Base-by-base conservation (phyloP, 2,797 vertebrate genomes). In the Brachyrhaphis roseni region DNA sequence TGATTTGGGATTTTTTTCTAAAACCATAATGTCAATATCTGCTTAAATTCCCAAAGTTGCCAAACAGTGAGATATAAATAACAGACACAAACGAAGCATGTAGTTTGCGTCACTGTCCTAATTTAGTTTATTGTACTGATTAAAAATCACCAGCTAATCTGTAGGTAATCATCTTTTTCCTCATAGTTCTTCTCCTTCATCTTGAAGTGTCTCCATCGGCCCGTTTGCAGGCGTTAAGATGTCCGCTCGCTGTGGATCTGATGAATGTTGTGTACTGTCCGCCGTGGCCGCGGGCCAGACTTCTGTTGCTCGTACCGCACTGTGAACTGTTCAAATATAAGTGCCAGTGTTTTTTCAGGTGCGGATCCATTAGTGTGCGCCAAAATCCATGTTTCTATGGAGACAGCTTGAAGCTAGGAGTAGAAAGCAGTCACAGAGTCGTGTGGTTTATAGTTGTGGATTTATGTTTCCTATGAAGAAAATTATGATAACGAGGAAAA, bases 291-390 rank as follows among this genome's bases (percentile, higher is more conserved):
- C 84, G 41, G 72, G 94, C 93, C 94, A 95, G 88, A 79, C 79
- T 80, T 81, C 78, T 88, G 85, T 90, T 91, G 78, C 93, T 94
- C 84, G 70, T 92, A 91, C 93, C 88, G 89, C 90, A 88, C 85
- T 90, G 94, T 94, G 95, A 94, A 95, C 91, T 83, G 75, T 94
- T 93, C 90, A 94, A 91, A 91, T 89, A 88, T 84, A 84, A 82
- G 82, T 95, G 93, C 93, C 92, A 89, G 83, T 97, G 95, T 97
- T 97, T 95, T 95, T 94, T 95, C 97, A 97, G 96, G 96, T 97
- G 97, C 86, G 89, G 88, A 83, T 87, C 87, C 88, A 78, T 89
- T 64, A 78, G 57, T 76, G 34, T 84, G 87, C 83, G 91, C 92
- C 95, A 95, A 90, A 92, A 86, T 75, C 82, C 87, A 75, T 39